A percentile compares a stretch with the other conserved stretches of the same genome.
Evolutionary conservation across 2,113 vertebrate genomes (phyloP).

Genomic region (Perca schrenkii): DNA sequence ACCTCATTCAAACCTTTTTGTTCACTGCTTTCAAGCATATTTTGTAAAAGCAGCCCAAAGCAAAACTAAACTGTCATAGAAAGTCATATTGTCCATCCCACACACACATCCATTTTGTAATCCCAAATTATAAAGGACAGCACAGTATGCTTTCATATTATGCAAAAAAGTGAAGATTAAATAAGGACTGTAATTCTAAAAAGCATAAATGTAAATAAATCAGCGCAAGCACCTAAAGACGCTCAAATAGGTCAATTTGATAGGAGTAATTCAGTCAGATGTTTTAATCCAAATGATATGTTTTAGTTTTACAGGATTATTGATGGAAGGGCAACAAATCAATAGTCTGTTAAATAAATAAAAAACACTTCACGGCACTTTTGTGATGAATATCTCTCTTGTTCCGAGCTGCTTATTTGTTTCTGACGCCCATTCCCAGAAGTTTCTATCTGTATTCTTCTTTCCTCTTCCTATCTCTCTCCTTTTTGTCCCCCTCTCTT

Average conservation of each 20-base stretch:
- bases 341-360: constrained; percentile 7
- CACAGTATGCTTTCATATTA: not conserved
- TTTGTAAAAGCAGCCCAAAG: not conserved
- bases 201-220: not conserved
- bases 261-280: not conserved
- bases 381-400: not conserved
- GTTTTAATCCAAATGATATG: constrained; percentile 1
- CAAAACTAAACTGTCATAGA: not conserved
- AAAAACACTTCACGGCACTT: not conserved
- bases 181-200: not conserved
- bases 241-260: not conserved
- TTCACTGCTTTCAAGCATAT: not conserved
- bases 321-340: constrained; percentile 22
- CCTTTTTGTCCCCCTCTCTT: constrained; percentile 5
- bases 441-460: not conserved
- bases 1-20: not conserved
- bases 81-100: not conserved
- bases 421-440: constrained; percentile 18
- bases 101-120: not conserved
- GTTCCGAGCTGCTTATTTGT: not conserved
- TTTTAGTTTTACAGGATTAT: constrained; percentile 33
- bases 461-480: not conserved
- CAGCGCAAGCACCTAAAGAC: not conserved
- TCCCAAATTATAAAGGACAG: not conserved
- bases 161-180: not conserved